Base-by-base conservation (phyloP, 2,888 invertebrate species). In the Cephus nigrinus region DNA sequence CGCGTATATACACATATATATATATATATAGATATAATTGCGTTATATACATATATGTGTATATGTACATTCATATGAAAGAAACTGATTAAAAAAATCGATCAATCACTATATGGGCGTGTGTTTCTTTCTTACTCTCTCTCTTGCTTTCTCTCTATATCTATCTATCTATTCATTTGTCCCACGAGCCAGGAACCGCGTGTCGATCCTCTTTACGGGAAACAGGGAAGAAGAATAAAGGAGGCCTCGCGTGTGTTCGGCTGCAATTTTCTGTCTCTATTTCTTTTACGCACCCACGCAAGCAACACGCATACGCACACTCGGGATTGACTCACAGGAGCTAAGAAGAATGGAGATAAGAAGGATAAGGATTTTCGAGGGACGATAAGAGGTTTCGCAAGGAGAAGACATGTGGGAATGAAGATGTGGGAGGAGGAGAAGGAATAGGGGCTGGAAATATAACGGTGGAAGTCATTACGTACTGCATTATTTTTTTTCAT, bases 211-310 rank as follows among this genome's bases (percentile, higher is more conserved):
- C 73, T 69, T 79, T 74, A 72, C 75, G 40, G n/a, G n/a, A 55
- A 73, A 71, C 33, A 31, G 82, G 78, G 75, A 32, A 75, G 68
- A 76, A 76, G 80, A 81, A 80, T 80, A 82, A 80, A 83, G 86
- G 88, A 86, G 85, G 83, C 86, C 85, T 86, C 84, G 84, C 84
- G 85, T 86, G 23, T 55, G 80, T 82, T 85, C 81, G 85, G 83
- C 83, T 82, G 81, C 79, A 78, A 12, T 36, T 80, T 77, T 55
- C 5, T 23, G 1, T 55, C 55, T 15, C 40, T 55, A 23, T 55
- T 23, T 55, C n/a, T 36, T 55, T 55, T 23, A 55, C 55, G 23
- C 55, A 55, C 23, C 55, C 23, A 55, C 55, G 55, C 55, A 55
- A 9, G 55, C 23, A 55, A 55, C 55, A 23, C 55, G 55, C 55